Evolutionary conservation across 2,113 vertebrate genomes (phyloP).

Genomic region (Salvator merianae): DNA sequence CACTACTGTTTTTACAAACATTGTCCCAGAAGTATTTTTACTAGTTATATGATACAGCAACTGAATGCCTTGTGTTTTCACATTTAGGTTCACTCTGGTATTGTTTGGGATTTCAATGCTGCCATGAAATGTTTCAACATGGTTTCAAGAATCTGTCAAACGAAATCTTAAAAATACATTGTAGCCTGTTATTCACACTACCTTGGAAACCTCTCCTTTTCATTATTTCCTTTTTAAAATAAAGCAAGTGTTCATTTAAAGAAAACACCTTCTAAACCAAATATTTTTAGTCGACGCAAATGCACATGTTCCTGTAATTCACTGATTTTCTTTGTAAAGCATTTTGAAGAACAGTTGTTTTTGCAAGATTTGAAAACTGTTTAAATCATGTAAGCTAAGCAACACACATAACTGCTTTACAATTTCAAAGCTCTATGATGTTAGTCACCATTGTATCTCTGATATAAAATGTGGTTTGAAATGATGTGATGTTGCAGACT

Average conservation of each 20-base stretch:
- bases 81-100: not conserved
- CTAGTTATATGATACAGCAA: not conserved
- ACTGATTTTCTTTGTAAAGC: not conserved
- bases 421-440: too few relatives aligned
- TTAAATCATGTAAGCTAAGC: not conserved
- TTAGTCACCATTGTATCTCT: too few relatives aligned
- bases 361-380: not conserved
- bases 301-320: not conserved
- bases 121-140: not conserved
- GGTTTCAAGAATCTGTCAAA: conserved; percentile 17
- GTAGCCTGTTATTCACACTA: not conserved
- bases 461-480: too few relatives aligned
- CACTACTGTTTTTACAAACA: not conserved
- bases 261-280: conserved; percentile 27
- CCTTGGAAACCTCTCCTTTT: not conserved
- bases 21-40: not conserved
- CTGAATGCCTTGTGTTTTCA: not conserved
- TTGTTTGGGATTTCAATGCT: conserved; percentile 39
- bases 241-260: conserved; percentile 12
- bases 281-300: conserved; percentile 8
- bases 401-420: not conserved
- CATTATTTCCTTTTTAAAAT: not conserved
- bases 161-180: conserved; percentile 4
- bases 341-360: not conserved
- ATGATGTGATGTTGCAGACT: not conserved